Conservation (phyloP, 2,888 invertebrate species). For the Dryomyza anilis region DNA sequence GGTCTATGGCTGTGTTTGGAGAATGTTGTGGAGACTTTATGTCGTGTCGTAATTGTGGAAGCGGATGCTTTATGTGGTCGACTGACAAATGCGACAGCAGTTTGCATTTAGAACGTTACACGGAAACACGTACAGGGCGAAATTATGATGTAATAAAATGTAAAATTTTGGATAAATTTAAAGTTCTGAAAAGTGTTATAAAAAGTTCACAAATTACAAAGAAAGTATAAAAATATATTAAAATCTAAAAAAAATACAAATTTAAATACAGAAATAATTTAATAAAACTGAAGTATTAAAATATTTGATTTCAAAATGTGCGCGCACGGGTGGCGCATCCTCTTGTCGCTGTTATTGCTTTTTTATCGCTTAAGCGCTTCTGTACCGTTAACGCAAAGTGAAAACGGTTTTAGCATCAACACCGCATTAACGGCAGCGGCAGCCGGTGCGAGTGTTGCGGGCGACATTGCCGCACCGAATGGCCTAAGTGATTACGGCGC, state of each 20-base stretch:
- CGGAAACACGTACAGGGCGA: conserved; percentile 37
- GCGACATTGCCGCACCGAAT: too few relatives aligned
- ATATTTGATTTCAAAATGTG: too few relatives aligned
- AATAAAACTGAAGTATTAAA: too few relatives aligned
- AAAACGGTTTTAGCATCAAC: conserved; percentile 27
- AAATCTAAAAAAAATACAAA: too few relatives aligned
- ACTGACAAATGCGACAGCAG: conserved; percentile 23
- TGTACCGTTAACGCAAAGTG: background rate
- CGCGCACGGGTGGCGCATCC: too few relatives aligned
- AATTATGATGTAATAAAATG: background rate
- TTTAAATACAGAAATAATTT: too few relatives aligned
- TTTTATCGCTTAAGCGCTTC: background rate
- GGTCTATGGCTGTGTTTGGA: conserved; percentile 6
- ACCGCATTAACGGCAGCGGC: conserved; percentile 39
- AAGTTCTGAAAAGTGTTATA: too few relatives aligned
- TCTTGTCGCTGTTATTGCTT: background rate
- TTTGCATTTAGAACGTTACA: conserved; percentile 43
- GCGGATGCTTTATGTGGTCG: background rate
- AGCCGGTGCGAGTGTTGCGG: too few relatives aligned
- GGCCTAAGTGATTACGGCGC: too few relatives aligned
- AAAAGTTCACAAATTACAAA: background rate
- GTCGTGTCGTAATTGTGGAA: conserved; percentile 4
- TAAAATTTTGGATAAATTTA: too few relatives aligned
- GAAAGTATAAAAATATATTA: too few relatives aligned
- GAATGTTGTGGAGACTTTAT: too few relatives aligned